Percentiles rank a stretch among this genome's conserved stretches.
phyloP scores from a whole-genome alignment of 1,140 invertebrate species.

The Acromyrmex heyeri region DNA sequence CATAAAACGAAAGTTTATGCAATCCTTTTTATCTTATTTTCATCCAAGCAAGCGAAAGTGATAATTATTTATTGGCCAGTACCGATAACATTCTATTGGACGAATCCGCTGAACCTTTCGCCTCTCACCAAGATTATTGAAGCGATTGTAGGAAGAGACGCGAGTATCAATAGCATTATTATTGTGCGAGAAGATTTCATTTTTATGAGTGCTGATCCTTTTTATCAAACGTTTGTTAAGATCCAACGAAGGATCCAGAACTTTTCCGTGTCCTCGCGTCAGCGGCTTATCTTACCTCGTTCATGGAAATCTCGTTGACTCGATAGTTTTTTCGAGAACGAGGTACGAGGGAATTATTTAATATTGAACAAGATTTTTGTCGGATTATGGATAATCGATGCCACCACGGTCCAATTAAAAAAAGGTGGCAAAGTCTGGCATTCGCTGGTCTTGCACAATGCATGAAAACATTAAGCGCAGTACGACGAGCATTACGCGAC shows the following conservation, averaged over 20 bases:
- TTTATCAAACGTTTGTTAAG: constrained; percentile 18
- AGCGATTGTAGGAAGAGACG: constrained; percentile 20
- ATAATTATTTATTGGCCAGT: constrained; percentile 42
- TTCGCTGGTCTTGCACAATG: constrained; percentile 23
- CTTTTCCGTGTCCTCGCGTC: constrained; percentile 32
- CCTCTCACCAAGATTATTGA: neutral
- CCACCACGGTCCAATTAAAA: neutral
- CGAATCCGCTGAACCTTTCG: constrained; percentile 38
- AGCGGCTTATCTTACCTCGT: constrained; percentile 43
- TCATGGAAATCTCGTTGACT: constrained; percentile 28
- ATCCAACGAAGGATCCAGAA: neutral
- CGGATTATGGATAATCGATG: constrained; percentile 24
- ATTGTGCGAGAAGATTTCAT: constrained; percentile 7
- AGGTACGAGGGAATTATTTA: constrained; percentile 23
- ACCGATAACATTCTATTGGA: constrained; percentile 44
- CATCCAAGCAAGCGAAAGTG: constrained; percentile 31
- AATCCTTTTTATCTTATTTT: constrained; percentile 34
- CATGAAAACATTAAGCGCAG: constrained; percentile 1
- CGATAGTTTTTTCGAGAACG: neutral
- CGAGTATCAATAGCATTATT: neutral
- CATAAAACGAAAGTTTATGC: constrained; percentile 41
- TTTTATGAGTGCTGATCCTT: neutral
- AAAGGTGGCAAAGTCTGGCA: constrained; percentile 14
- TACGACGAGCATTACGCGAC: constrained; percentile 20
- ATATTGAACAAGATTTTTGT: constrained; percentile 24